Evolutionary conservation across 2,888 invertebrate species (phyloP).

Genomic region (Oegoconia quadripuncta): DNA sequence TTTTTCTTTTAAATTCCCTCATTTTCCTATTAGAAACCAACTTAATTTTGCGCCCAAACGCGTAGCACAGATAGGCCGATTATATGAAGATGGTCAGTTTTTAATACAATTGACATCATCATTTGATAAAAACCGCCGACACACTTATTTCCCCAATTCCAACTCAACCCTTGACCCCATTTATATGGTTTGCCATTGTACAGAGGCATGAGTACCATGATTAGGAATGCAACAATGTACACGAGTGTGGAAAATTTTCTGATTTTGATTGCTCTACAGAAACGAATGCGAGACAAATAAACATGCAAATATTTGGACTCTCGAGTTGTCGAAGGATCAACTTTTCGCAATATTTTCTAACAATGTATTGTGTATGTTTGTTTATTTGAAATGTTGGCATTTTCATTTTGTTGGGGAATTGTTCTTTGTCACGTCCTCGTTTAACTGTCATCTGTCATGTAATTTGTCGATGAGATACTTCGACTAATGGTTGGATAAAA

Average conservation of each 20-base stretch:
- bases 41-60: no score
- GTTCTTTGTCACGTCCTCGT: conserved; percentile 29
- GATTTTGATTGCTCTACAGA: conserved; percentile 7
- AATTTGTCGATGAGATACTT: conserved; percentile 31
- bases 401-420: conserved; percentile 32
- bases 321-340: conserved; percentile 33
- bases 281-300: conserved; percentile 27
- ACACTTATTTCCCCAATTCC: no score
- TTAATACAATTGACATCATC: no score
- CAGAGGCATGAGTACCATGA: no score
- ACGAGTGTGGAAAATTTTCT: conserved; percentile 1
- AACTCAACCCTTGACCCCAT: no score
- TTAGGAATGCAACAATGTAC: neutral
- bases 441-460: conserved; percentile 36
- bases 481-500: conserved; percentile 32
- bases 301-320: conserved; percentile 43
- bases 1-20: no score
- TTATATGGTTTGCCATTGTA: no score
- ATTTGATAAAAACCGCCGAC: no score
- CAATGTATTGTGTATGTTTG: no score
- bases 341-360: conserved; percentile 42
- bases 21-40: no score
- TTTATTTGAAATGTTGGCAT: conserved; percentile 45
- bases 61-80: no score
- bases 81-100: no score